Percentiles rank a stretch among this genome's conserved stretches.
phyloP scores from a whole-genome alignment of 1,140 invertebrate genomes.

The Lucilia cuprina region DNA sequence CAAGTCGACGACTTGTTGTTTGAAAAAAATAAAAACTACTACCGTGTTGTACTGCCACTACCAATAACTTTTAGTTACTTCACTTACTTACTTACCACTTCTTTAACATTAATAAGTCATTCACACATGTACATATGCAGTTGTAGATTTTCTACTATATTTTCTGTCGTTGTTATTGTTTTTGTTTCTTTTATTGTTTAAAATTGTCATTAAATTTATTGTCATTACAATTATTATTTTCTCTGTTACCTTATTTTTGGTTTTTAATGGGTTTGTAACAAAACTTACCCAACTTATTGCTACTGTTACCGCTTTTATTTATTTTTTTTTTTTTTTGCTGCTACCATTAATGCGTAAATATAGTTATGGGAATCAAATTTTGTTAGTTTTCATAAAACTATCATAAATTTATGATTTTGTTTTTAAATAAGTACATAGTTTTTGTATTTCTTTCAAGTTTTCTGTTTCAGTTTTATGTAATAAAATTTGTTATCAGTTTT shows the following conservation, averaged over 20 bases:
- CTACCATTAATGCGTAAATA: neutral
- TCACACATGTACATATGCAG: slow-evolving; percentile 1
- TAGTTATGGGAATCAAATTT: slow-evolving; percentile 17
- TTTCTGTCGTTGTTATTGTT: too few species aligned
- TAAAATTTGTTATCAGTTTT: neutral
- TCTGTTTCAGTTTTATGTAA: neutral
- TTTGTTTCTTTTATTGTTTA: neutral
- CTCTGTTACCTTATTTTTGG: too few species aligned
- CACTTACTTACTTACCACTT: neutral
- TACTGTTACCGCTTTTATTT: neutral
- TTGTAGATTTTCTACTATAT: neutral
- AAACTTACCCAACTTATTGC: neutral
- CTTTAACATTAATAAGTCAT: neutral
- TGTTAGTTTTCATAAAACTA: neutral
- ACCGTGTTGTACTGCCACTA: neutral
- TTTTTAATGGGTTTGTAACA: neutral
- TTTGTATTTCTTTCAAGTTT: too few species aligned
- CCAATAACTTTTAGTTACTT: neutral
- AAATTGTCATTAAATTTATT: slow-evolving; percentile 30
- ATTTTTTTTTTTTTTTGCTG: too few species aligned
- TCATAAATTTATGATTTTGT: neutral
- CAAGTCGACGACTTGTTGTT: neutral
- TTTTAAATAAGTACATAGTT: neutral
- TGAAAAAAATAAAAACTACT: neutral
- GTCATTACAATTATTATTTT: slow-evolving; percentile 21